A percentile compares a stretch with the other conserved stretches of the same genome.
Conservation (phyloP, 1,140 invertebrate species). For the Augochlora pura region DNA sequence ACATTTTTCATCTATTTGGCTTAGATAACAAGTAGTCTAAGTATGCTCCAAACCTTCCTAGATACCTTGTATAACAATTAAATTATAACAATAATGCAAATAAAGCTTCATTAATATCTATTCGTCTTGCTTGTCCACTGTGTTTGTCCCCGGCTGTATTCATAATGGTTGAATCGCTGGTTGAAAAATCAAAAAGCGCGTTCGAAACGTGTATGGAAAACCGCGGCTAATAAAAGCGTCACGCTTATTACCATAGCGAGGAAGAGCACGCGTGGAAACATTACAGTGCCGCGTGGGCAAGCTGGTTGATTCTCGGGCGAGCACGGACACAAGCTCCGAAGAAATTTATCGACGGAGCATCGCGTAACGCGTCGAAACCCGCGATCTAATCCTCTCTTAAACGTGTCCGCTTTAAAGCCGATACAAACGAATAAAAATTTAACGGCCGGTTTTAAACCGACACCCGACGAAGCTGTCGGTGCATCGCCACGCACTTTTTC, state of each 20-base stretch:
- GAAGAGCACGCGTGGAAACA: neutral
- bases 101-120: no score
- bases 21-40: no score
- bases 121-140: neutral
- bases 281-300: no score
- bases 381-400: conserved; percentile 8
- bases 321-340: neutral
- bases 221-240: neutral
- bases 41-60: no score
- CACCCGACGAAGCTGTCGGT: neutral
- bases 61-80: no score
- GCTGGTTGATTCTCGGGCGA: neutral
- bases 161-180: no score
- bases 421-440: conserved; percentile 17
- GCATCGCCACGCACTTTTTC: neutral
- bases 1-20: no score
- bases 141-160: no score
- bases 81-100: no score
- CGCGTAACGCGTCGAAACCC: neutral
- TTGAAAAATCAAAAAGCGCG: neutral
- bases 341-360: neutral
- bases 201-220: no score
- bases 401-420: neutral
- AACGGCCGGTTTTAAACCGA: conserved; percentile 4
- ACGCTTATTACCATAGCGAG: neutral